Evolutionary conservation across 1,140 invertebrate species (phyloP), one percentile per base, ranked within the genome.

Genomic region (Achatina immaculata): DNA sequence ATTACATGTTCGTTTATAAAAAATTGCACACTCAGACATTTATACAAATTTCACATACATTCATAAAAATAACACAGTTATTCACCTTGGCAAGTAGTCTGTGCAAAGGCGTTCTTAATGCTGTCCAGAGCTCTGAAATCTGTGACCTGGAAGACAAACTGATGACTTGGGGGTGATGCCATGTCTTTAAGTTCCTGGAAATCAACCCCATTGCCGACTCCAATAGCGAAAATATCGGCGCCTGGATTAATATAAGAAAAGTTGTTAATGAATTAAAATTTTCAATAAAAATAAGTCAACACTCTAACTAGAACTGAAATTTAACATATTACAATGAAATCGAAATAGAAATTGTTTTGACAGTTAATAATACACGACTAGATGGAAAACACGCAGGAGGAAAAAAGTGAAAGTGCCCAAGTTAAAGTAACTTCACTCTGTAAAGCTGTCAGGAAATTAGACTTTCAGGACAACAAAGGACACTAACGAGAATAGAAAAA

Each of bases 21-120:
- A 51, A n/a, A 76, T 28, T 1, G 2, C 24, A 24, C 55, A 55
- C 0, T n/a, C 36, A 73, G 14, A 19, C 71, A 19, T 48, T n/a
- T 16, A 38, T 11, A 75, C 73, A 51, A 55, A 75, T 24, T n/a
- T n/a, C 31, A 75, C 31, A 16, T 48, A 45, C 24, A 51, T 19
- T 19, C 16, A 68, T 31, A 16, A 68, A 68, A 19, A 14, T 21
- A 14, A 19, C 11, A 68, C 11, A n/a, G n/a, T 66, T 19, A 79
- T 83, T 45, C 69, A 88, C 87, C 84, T 80, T 81, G 43, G 68
- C 87, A 88, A 0, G 86, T 83, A 62, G 77, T 78, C 16, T 74
- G 78, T 0, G 76, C 66, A 28, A 88, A 81, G n/a, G 43, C 31
- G n/a, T 81, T 51, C 43, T 83, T 79, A 16, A 88, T 86, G 38